Evolutionary conservation across 2,797 vertebrate genomes (phyloP), one percentile per base, ranked within the genome.

Genomic region (Manis crassicaudata): DNA sequence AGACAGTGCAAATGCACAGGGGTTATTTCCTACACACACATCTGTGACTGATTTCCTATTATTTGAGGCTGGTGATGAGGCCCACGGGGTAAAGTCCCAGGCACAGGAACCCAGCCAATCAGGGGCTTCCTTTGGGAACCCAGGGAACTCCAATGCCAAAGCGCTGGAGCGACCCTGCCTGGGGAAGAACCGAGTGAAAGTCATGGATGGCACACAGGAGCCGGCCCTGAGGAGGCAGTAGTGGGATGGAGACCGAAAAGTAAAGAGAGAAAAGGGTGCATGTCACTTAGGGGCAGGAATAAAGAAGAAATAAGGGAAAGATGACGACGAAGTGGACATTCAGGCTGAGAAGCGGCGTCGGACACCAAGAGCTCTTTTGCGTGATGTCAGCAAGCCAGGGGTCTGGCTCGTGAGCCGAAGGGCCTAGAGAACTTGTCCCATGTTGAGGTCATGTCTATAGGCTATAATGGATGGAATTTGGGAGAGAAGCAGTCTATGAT

Each of bases 401-500:
- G 46, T 46, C 46, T 46, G 46, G 46, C 46, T 12, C 46, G 10
- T 46, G 46, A 12, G 46, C 46, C 46, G 2, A 46, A 11, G 46
- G 46, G 46, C 46, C 46, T 46, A 46, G 46, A 46, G 46, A 46
- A 46, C 11, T 12, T 46, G 46, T 46, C 7, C 7, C 3, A 6
- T 5, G 4, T 2, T 8, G 37, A 70, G 77, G 17, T 32, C 32
- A 1, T 29, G 17, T 32, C 62, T 5, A 14, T 29, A 18, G n/a
- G 2, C 14, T 13, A 7, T 0, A 7, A 23, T 6, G 16, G 14
- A 37, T n/a, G 37, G 11, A 32, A 5, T 11, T 29, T 43, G 20
- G 18, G 80, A 52, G 9, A 13, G 7, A 40, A 43, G 27, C 68
- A 6, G 4, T 13, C 0, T 0, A 4, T 11, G 68, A 11, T 14